phyloP scores from a whole-genome alignment of 2,888 invertebrate species.

The Chalcosyrphus nemorum region DNA sequence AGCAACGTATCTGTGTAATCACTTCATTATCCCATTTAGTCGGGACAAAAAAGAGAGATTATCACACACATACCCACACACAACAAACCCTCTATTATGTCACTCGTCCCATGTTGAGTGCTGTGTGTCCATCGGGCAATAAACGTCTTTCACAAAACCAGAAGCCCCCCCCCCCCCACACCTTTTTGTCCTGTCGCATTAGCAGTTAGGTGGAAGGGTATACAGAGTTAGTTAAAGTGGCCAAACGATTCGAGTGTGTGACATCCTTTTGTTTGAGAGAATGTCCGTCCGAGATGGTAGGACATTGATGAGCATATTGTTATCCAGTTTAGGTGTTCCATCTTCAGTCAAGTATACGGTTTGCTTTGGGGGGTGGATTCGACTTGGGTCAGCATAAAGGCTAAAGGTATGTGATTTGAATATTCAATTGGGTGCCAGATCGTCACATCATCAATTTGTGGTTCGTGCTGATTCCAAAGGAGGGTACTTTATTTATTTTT shows the following conservation, averaged over 20 bases:
- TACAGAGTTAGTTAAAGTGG: conserved; percentile 30
- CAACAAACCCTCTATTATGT: not conserved
- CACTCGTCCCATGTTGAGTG: not conserved
- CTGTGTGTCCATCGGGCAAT: conserved; percentile 30
- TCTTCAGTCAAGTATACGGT: not conserved
- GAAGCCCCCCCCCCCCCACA: too few relatives aligned
- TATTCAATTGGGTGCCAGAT: conserved; percentile 63
- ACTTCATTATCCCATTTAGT: conserved; percentile 72
- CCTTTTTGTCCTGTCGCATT: conserved; percentile 12
- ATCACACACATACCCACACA: conserved; percentile 29
- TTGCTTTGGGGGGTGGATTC: not conserved
- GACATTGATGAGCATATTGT: conserved; percentile 69
- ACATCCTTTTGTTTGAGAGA: conserved; percentile 50
- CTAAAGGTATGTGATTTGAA: conserved; percentile 65
- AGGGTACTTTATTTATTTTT: conserved; percentile 11
- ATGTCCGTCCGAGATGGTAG: conserved; percentile 42
- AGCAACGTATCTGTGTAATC: conserved; percentile 71
- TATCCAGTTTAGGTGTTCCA: conserved; percentile 47
- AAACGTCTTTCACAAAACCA: conserved; percentile 44
- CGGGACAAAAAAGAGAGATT: conserved; percentile 60
- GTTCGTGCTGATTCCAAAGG: conserved; percentile 47
- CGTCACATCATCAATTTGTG: conserved; percentile 68
- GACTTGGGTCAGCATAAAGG: conserved; percentile 57
- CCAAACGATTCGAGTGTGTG: conserved; percentile 39
- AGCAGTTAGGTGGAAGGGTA: not conserved